Evolutionary conservation across 2,113 vertebrate genomes (phyloP), one percentile per base, ranked within the genome.

Genomic region (Gallinago paraguaiae): DNA sequence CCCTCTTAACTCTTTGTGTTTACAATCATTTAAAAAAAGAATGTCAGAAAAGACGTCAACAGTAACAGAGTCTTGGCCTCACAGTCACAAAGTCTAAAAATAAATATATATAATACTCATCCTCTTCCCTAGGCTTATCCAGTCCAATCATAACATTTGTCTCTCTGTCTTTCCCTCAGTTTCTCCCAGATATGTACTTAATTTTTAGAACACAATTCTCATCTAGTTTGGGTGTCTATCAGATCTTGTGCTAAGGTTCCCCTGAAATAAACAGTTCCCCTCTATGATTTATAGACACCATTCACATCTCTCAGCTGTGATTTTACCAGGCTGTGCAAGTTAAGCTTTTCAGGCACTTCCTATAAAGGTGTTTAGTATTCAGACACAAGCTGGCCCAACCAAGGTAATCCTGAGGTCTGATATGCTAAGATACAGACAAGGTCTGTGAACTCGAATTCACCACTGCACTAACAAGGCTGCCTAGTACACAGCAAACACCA

Each of bases 261-360:
- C 33, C 60, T 35, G 15, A 48, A 63, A 45, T 51, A 45, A 72
- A 14, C 28, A 19, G 4, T 20, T 83, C 35, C 17, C 19, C 33
- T 41, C 35, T 51, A 0, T 23, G 45, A 23, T 4, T 72, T 22
- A 24, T 0, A 41, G 43, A 25, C 18, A 19, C 11, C 10, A 12
- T 5, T 2, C 48, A 22, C 5, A 2, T 35, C 30, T 75, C 61
- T 59, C 57, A 50, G 6, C 53, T 64, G 15, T 9, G 28, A 50
- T 35, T 83, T 59, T 11, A 72, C 10, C 31, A 72, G 75, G 43
- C 31, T 81, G 43, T 35, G n/a, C 64, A 23, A 45, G 24, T 16
- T 27, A 59, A 61, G 24, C 11, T 25, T 64, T 60, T 25, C 59
- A 54, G 43, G 63, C 8, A 31, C 50, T 89, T 68, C 39, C 71